Evolutionary conservation across 2,888 invertebrate species (phyloP), one percentile per base, ranked within the genome.

Genomic region (Tenthredo mesomela): DNA sequence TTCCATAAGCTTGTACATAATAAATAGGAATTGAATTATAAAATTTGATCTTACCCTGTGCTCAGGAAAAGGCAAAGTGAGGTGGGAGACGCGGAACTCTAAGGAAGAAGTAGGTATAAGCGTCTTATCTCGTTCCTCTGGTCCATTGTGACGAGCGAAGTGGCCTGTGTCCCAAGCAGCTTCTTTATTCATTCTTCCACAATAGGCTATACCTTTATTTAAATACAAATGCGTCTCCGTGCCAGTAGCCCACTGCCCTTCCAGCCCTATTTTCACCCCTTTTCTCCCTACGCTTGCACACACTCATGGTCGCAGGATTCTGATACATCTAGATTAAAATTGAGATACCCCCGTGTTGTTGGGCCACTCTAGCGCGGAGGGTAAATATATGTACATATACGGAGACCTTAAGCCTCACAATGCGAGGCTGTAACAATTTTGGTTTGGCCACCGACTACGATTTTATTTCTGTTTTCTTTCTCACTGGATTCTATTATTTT

Each of bases 241-340:
- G 77, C 77, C 84, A 54, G 54, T 84, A 61, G 75, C 43, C 84
- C 67, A 47, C 37, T 58, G 61, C 84, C 21, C 84, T 65, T 71
- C 40, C 65, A 65, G 43, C 67, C 78, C 33, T 80, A 61, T 80
- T 80, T 80, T 40, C 80, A 61, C 80, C 61, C 80, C 18, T 40
- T 77, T 77, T 18, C 61, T 25, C 61, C n/a, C n/a, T 25, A 9
- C 61, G 21, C 37, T 25, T 37, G 78, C 73, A 47, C 78, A 58
- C 78, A 77, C 78, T 61, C 65, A 78, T 47, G 78, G 65, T 33
- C n/a, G 77, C 61, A 21, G 84, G 84, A 78, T 84, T 80, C 58
- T 78, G 84, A 67, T 84, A 78, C 77, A 84, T 84, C 77, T 78
- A 84, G 84, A 84, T 84, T 84, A 80, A 84, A 84, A 84, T 84